phyloP scores from a whole-genome alignment of 2,113 vertebrate species.

The Barnardius zonarius region DNA sequence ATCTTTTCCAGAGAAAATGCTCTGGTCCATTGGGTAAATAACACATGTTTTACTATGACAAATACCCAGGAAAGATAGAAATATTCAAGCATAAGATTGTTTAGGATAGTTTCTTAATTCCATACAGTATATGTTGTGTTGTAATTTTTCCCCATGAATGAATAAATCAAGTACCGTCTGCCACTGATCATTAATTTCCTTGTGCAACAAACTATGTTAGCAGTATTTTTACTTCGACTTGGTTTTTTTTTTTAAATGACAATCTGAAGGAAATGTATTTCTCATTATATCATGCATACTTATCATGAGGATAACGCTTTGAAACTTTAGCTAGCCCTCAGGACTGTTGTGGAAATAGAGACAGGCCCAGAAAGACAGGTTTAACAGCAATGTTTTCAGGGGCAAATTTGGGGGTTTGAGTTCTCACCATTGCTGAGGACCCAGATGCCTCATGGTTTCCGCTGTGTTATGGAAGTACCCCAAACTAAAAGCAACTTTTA shows the following conservation, averaged over 20 bases:
- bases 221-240: neutral
- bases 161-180: neutral
- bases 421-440: neutral
- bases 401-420: neutral
- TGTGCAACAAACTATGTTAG: neutral
- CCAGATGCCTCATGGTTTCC: neutral
- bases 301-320: neutral
- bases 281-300: neutral
- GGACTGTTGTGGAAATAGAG: neutral
- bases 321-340: neutral
- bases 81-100: conserved; percentile 14
- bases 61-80: conserved; percentile 8
- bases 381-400: neutral
- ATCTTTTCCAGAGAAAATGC: conserved; percentile 54
- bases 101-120: conserved; percentile 9
- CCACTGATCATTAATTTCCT: neutral
- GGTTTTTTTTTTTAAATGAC: neutral
- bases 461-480: neutral
- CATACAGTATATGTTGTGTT: neutral
- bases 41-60: conserved; percentile 49
- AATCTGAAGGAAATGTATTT: neutral
- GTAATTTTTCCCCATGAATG: conserved; percentile 9
- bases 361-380: neutral
- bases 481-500: neutral
- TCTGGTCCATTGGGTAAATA: conserved; percentile 63